A percentile compares a stretch with the other conserved stretches of the same genome.
Evolutionary conservation across 2,113 vertebrate species (phyloP).

Genomic region (Macquaria ambigua): DNA sequence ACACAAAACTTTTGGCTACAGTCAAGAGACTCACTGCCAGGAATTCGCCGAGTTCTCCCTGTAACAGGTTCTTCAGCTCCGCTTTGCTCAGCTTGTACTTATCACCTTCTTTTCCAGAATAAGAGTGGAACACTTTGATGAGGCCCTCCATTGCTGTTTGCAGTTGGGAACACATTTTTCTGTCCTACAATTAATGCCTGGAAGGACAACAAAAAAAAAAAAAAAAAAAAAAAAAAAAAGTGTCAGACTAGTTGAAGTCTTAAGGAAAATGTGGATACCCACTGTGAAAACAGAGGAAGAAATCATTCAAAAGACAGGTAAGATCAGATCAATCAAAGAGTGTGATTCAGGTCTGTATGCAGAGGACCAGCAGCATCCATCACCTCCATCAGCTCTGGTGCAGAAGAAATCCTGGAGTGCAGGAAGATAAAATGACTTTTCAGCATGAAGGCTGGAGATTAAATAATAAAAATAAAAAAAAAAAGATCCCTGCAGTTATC

Average conservation of each 20-base stretch:
- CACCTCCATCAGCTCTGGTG: neutral
- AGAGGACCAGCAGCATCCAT: neutral
- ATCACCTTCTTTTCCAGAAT: conserved; percentile 93
- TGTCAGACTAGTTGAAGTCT: neutral
- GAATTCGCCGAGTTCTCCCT: conserved; percentile 87
- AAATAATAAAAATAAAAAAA: too few relatives aligned
- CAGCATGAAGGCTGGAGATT: too few relatives aligned
- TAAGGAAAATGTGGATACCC: neutral
- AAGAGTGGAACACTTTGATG: conserved; percentile 90
- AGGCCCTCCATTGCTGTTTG: conserved; percentile 88
- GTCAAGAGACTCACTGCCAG: conserved; percentile 83
- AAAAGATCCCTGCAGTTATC: neutral
- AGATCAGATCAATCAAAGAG: neutral
- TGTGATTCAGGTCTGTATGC: neutral
- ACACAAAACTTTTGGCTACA: too few relatives aligned
- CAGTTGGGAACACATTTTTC: conserved; percentile 86
- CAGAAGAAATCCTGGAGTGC: neutral
- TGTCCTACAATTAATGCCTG: neutral
- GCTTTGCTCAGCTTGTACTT: conserved; percentile 92
- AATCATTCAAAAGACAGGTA: too few relatives aligned
- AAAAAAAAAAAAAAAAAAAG: too few relatives aligned
- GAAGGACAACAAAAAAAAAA: neutral
- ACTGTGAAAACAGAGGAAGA: neutral
- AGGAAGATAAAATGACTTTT: neutral
- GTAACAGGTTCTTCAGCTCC: conserved; percentile 90